Conservation (phyloP, 2,888 invertebrate species). For the Gymnoscelis rufifasciata region DNA sequence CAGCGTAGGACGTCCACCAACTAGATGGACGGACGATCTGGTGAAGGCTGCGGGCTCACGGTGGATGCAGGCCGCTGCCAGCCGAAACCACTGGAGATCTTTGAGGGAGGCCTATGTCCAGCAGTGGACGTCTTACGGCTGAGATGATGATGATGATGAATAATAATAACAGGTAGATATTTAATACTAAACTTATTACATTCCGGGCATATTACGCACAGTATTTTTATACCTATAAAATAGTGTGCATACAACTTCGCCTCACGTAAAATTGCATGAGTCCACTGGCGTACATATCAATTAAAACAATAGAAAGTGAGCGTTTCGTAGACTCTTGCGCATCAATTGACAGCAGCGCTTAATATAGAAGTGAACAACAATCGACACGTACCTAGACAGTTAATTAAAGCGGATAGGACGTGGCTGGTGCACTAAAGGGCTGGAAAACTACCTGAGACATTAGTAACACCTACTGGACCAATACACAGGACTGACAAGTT, state of each 20-base stretch:
- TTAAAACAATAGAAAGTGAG: slow-evolving; percentile 76
- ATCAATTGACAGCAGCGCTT: slow-evolving; percentile 46
- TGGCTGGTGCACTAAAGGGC: slow-evolving; percentile 25
- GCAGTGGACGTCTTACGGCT: too few relatives aligned
- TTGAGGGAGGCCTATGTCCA: too few relatives aligned
- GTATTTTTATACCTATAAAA: slow-evolving; percentile 25
- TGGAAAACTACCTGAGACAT: slow-evolving; percentile 5
- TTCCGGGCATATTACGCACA: too few relatives aligned
- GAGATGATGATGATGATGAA: too few relatives aligned
- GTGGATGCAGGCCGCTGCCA: too few relatives aligned
- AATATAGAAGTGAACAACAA: slow-evolving; percentile 60
- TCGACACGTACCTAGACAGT: slow-evolving; percentile 56
- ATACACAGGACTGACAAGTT: too few relatives aligned
- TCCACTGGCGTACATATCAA: slow-evolving; percentile 64
- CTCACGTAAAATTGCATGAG: slow-evolving; percentile 78
- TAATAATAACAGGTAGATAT: too few relatives aligned
- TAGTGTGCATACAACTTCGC: slow-evolving; percentile 56
- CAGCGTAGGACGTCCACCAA: too few relatives aligned
- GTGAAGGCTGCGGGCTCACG: too few relatives aligned
- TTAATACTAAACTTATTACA: too few relatives aligned
- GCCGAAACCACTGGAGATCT: too few relatives aligned
- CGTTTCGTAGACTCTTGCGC: slow-evolving; percentile 56
- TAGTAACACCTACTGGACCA: slow-evolving; percentile 3
- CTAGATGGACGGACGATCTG: too few relatives aligned
- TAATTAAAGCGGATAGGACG: slow-evolving; percentile 28